Evolutionary conservation across 1,140 invertebrate genomes (phyloP), one percentile per base, ranked within the genome.

Genomic region (Aphelenchoides avenae): DNA sequence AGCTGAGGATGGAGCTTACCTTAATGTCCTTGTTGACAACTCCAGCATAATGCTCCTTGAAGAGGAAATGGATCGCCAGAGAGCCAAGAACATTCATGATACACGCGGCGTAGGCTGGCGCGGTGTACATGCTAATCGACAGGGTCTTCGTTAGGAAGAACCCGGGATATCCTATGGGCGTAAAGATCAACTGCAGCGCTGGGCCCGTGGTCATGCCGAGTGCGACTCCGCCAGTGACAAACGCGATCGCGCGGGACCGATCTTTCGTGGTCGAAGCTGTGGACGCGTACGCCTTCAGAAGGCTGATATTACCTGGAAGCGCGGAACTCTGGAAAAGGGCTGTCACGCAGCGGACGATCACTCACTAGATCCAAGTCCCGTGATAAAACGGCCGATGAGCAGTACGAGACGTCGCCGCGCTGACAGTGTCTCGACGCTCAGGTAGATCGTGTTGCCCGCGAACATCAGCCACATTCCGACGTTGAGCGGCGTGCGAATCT

Each of bases 381-480:
- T 55, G 27, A 74, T 41, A 44, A 73, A 56, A 29, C 69, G 42
- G 9, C 49, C 61, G 24, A 53, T 22, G 9, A 61, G 42, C 48
- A 71, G 48, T 13, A 52, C 33, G 47, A 42, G 64, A 29, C 54
- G 55, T 4, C 54, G 30, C n/a, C n/a, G n/a, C n/a, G n/a, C n/a
- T n/a, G n/a, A n/a, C n/a, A n/a, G n/a, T n/a, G n/a, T n/a, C 29
- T 20, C 15, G 0, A 53, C 42, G 43, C 39, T 50, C 2, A 71
- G 9, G 46, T 71, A 74, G 5, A 61, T 13, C n/a, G 57, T 26
- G 31, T 71, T 71, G 24, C 69, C 69, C 30, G 46, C 9, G 40
- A 70, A 41, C 37, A 61, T 70, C 6, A 74, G 22, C 7, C 44
- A 15, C 3, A 73, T 44, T n/a, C 71, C 64, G 37, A 57, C 36